Evolutionary conservation across 2,888 invertebrate genomes (phyloP).

Genomic region (Sesamia inferens): DNA sequence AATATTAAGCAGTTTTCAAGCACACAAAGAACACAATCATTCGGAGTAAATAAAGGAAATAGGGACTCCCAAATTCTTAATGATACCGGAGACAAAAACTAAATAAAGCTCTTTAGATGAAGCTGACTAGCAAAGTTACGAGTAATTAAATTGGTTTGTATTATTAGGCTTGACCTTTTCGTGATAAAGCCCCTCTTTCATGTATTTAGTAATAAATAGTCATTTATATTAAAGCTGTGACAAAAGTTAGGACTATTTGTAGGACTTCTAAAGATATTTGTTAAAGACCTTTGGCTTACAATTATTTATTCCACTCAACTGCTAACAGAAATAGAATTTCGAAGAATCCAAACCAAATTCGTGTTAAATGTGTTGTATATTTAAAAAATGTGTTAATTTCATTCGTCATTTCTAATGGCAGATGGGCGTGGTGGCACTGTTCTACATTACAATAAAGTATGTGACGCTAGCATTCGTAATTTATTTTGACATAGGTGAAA

Average conservation of each 20-base stretch:
- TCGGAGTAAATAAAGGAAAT: conserved; percentile 37
- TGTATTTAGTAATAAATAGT: not conserved
- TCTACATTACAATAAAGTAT: conserved; percentile 38
- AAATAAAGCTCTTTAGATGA: conserved; percentile 38
- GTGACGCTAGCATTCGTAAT: conserved; percentile 38
- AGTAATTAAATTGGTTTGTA: conserved; percentile 37
- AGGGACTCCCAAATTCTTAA: conserved; percentile 37
- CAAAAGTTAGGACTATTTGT: not conserved
- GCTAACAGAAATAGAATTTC: conserved; percentile 16
- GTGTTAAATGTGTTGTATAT: conserved; percentile 22
- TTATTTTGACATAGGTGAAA: conserved; percentile 48
- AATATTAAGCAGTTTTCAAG: conserved; percentile 48
- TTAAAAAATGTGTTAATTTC: conserved; percentile 47
- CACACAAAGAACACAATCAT: conserved; percentile 40
- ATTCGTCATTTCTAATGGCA: conserved; percentile 56
- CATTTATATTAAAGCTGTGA: not conserved
- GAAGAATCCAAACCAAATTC: conserved; percentile 21
- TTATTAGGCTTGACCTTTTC: conserved; percentile 1
- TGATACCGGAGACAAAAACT: conserved; percentile 43
- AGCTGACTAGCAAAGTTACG: conserved; percentile 31
- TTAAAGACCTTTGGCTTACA: not conserved
- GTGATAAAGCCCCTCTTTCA: not conserved
- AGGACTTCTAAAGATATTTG: not conserved
- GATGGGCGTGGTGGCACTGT: conserved; percentile 44
- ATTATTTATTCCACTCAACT: not conserved